Evolutionary conservation across 2,113 vertebrate species (phyloP).

Genomic region (Syngnathus typhle): DNA sequence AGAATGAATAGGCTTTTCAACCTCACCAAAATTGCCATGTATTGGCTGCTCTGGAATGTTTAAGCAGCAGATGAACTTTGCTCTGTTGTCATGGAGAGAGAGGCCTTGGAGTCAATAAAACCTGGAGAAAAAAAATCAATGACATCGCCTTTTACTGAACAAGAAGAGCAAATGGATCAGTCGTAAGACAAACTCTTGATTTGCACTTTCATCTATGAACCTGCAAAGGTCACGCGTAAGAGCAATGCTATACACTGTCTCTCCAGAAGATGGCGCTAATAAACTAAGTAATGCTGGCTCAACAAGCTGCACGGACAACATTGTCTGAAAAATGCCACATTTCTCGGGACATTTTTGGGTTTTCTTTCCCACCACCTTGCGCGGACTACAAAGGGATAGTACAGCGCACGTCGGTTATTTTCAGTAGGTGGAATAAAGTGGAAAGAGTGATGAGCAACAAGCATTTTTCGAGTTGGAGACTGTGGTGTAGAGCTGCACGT

Average conservation of each 20-base stretch:
- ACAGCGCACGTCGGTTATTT: background rate
- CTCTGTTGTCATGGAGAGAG: slow-evolving; percentile 1
- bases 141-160: background rate
- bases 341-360: background rate
- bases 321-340: background rate
- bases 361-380: background rate
- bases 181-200: background rate
- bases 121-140: background rate
- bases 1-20: background rate
- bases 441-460: background rate
- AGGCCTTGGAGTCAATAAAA: background rate
- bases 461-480: background rate
- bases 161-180: background rate
- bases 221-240: background rate
- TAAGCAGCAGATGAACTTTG: background rate
- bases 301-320: background rate
- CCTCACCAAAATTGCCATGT: background rate
- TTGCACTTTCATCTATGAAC: background rate
- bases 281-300: background rate
- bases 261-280: background rate
- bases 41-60: background rate
- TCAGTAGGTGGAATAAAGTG: background rate
- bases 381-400: background rate
- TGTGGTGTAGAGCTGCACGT: background rate
- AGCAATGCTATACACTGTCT: background rate